A percentile compares a stretch with the other conserved stretches of the same genome.
phyloP scores from a whole-genome alignment of 2,113 vertebrate species.

The Tetrax tetrax region DNA sequence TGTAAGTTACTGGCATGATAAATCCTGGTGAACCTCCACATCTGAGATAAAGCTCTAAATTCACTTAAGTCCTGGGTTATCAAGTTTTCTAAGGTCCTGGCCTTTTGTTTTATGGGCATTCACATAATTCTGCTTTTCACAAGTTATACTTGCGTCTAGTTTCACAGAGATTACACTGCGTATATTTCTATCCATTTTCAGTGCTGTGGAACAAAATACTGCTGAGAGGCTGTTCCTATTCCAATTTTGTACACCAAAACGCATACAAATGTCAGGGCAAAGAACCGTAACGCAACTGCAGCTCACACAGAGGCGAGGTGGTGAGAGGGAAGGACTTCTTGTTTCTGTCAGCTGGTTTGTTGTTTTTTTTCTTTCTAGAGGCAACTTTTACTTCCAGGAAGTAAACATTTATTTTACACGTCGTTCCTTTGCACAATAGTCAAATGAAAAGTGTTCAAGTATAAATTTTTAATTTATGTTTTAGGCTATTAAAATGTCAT shows the following conservation, averaged over 20 bases:
- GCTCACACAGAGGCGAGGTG: background rate
- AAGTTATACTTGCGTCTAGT: background rate
- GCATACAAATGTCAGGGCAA: background rate
- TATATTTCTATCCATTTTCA: background rate
- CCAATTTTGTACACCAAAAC: background rate
- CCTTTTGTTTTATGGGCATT: background rate
- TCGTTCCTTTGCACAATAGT: background rate
- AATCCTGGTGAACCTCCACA: background rate
- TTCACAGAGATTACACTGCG: background rate
- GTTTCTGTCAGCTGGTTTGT: background rate
- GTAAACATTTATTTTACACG: background rate
- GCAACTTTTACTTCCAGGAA: constrained; percentile 20
- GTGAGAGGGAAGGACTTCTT: background rate
- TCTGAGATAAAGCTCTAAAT: background rate
- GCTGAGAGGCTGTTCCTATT: background rate
- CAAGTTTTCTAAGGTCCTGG: background rate
- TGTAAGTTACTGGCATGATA: background rate
- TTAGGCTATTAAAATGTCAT: background rate
- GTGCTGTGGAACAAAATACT: background rate
- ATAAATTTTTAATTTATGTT: background rate
- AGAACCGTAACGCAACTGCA: background rate
- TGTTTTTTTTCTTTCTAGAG: background rate
- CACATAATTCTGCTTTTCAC: background rate
- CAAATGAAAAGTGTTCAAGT: background rate
- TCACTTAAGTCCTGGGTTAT: background rate